Base-by-base conservation (phyloP, 2,797 vertebrate genomes). In the Sylvia borin region DNA sequence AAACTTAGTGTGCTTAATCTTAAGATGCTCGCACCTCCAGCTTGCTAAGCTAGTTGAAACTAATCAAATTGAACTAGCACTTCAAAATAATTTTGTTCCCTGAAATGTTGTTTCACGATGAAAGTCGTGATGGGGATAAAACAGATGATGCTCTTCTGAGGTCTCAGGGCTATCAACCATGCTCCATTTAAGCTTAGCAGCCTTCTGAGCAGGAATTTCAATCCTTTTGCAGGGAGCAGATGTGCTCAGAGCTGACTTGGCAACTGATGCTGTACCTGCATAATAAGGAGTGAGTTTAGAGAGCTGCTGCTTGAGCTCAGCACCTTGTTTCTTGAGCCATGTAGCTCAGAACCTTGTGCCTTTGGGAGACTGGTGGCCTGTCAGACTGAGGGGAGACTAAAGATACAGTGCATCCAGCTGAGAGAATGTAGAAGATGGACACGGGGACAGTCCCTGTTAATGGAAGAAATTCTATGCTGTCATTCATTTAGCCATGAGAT, bases 251-350 rank as follows among this genome's bases (percentile, higher is more conserved):
- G 67, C 67, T 77, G 85, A 21, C 2, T 7, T 24, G 55, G 78
- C 47, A n/a, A 19, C 61, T 31, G 47, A 13, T 4, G 4, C 38
- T 65, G 15, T 53, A 32, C 42, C 53, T 70, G 40, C 26, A 55
- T 1, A 12, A 9, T 2, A 10, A 34, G 43, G 11, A 82, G 13
- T 0, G 0, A 32, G 61, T 50, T 45, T 7, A 18, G 31, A 89
- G 64, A 40, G 88, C 14, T 66, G 38, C 42, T 77, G 70, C 43
- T 76, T 3, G 0, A 22, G 40, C 40, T 77, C 27, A 61, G 38
- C 54, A 50, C 20, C 31, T 57, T 42, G 10, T 65, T 71, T 70
- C 67, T 62, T 17, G 9, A 85, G 36, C 48, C 60, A 13, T 0
- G 3, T 32, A 54, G 20, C 54, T 68, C 74, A 90, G 55, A 51